Evolutionary conservation across 2,888 invertebrate species (phyloP), one percentile per base, ranked within the genome.

Genomic region (Trichopoda pennipes): DNA sequence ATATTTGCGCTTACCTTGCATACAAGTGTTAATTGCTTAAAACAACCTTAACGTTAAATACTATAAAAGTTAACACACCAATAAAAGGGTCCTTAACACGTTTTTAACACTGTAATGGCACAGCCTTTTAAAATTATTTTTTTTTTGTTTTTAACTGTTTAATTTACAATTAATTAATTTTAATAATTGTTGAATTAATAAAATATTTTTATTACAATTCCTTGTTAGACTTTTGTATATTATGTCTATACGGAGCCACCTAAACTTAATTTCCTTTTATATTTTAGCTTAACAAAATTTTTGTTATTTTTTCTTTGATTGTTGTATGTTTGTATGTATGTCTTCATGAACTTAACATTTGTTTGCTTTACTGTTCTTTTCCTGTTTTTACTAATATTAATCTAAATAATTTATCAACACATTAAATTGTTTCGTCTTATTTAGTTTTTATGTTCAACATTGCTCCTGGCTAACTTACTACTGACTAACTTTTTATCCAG

Each of bases 381-480:
- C 14, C 38, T 53, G 21, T 42, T 61, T 47, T 32, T 38, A 23
- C 17, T 14, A 55, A 17, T 55, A 64, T 76, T 53, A 68, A 55
- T 68, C 28, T 79, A 56, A 55, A 56, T 49, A 32, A 28, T 61
- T 61, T 70, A 63, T 53, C 32, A 68, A 64, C 55, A 14, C 38
- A 0, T 68, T 49, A n/a, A 68, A 79, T 42, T 44, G 12, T 69
- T 79, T 64, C 44, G 64, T 47, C 47, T 70, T 66, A 53, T 68
- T 78, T 69, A 28, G 14, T 38, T 79, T 68, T 61, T 9, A 75
- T 82, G 80, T 68, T 79, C 44, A 61, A 61, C 72, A 80, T 66
- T 75, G 80, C 72, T 76, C n/a, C n/a, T 80, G 63, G 80, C 72
- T 82, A 75, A 63, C 55, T 76, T 72, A 80, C 70, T 60, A 82